Evolutionary conservation across 2,888 invertebrate genomes (phyloP).

Genomic region (Nomada fabriciana): DNA sequence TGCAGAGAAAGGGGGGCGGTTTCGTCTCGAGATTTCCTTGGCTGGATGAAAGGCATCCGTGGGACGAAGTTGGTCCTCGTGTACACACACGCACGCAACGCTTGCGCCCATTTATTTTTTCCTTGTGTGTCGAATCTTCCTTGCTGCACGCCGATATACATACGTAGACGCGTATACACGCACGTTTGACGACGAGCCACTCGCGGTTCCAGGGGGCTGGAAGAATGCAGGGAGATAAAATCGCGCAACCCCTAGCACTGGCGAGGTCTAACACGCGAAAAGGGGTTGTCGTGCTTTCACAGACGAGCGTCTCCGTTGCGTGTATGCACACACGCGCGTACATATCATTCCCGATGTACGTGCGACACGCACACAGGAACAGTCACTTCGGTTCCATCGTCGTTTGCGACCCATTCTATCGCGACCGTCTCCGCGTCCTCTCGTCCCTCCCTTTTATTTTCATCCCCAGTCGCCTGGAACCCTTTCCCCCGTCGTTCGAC

Average conservation of each 20-base stretch:
- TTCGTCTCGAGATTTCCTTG: constrained; percentile 71
- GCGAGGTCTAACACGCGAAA: constrained; percentile 35
- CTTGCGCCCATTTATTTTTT: neutral
- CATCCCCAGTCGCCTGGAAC: constrained; percentile 22
- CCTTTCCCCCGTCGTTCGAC: constrained; percentile 21
- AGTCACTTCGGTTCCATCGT: constrained; percentile 14
- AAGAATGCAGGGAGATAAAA: constrained; percentile 77
- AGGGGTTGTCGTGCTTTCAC: constrained; percentile 54
- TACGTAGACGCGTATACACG: neutral
- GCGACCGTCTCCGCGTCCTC: neutral
- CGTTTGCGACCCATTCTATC: neutral
- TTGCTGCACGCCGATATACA: constrained; percentile 27
- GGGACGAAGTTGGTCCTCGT: constrained; percentile 47
- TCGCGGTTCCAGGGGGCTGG: constrained; percentile 43
- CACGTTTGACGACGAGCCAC: constrained; percentile 17
- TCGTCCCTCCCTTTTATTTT: constrained; percentile 44
- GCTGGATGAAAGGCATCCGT: constrained; percentile 62
- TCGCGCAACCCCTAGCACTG: constrained; percentile 71
- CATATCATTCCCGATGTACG: neutral
- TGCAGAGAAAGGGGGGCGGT: constrained; percentile 38
- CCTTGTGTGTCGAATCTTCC: constrained; percentile 6
- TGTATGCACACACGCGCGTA: neutral
- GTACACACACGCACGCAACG: neutral
- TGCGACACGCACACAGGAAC: constrained; percentile 2
- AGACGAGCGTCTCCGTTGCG: neutral